Evolutionary conservation across 2,797 vertebrate genomes (phyloP).

Genomic region (Lagodon rhomboides): DNA sequence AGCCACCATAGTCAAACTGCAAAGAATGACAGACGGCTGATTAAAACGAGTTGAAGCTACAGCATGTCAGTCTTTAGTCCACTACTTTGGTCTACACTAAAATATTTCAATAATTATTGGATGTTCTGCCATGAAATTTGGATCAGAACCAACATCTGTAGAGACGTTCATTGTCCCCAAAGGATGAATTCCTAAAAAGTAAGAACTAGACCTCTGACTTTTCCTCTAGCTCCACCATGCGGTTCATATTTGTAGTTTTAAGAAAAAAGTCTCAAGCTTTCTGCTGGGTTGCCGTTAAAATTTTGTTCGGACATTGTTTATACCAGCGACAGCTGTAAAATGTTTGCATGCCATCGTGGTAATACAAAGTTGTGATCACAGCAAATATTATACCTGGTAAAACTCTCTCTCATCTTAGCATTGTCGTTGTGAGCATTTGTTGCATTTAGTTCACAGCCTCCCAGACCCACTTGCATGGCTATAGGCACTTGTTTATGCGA

Average conservation of each 20-base stretch:
- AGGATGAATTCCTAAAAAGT: not conserved
- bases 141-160: not conserved
- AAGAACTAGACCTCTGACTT: not conserved
- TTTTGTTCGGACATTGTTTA: not conserved
- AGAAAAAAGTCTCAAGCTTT: not conserved
- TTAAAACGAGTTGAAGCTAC: not conserved
- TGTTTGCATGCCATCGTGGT: not conserved
- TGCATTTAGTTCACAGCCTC: no score
- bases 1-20: slow-evolving; percentile 69
- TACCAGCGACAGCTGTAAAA: no score
- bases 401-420: not conserved
- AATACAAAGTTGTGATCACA: not conserved
- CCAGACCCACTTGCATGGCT: no score
- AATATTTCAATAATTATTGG: not conserved
- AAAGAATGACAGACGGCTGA: not conserved
- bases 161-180: not conserved
- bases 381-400: not conserved
- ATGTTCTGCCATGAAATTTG: not conserved
- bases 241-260: not conserved
- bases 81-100: not conserved
- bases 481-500: no score
- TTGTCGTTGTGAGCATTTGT: not conserved
- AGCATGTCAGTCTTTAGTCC: not conserved
- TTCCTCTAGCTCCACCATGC: not conserved
- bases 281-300: not conserved